These are phyloP conservation scores for Andrena dorsata DNA, from an alignment of 2,888 invertebrate species.

Conservation along the genomic window DNA sequence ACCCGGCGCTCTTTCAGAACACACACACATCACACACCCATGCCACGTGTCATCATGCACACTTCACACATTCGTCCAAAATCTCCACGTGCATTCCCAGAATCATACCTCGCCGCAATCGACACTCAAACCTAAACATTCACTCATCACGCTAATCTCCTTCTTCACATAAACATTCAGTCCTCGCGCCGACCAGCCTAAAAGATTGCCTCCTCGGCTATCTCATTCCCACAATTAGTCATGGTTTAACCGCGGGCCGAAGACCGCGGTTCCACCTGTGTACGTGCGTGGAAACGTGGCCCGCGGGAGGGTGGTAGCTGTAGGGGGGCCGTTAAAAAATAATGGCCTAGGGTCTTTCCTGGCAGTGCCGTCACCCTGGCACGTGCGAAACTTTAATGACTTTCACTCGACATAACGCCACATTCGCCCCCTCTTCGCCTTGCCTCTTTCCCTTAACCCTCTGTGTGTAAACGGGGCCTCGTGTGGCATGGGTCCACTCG, in stretches of 20 bases:
- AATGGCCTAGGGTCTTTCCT: conserved; percentile 70
- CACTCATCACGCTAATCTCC: too few species aligned
- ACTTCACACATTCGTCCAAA: too few species aligned
- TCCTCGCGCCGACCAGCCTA: too few species aligned
- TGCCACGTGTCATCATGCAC: too few species aligned
- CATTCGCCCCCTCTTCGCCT: conserved; percentile 18
- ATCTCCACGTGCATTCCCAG: too few species aligned
- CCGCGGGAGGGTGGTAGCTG: conserved; percentile 42
- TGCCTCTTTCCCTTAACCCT: conserved; percentile 3
- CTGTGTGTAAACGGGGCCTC: conserved; percentile 23
- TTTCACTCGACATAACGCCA: conserved; percentile 62
- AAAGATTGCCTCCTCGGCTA: too few species aligned
- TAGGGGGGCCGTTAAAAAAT: conserved; percentile 74
- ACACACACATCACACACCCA: too few species aligned
- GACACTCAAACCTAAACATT: too few species aligned
- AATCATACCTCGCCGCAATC: too few species aligned
- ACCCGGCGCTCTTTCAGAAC: too few species aligned
- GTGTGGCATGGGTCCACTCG: conserved; percentile 54
- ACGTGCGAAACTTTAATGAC: conserved; percentile 78
- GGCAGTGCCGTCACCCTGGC: conserved; percentile 58
- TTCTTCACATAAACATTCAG: too few species aligned
- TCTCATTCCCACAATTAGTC: too few species aligned
- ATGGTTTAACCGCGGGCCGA: conserved; percentile 69
- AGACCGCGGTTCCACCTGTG: conserved; percentile 28
- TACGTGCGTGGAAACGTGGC: conserved; percentile 12